These are phyloP conservation scores for Patella vulgata DNA, from an alignment of 1,140 invertebrate species.

Conservation along the genomic window DNA sequence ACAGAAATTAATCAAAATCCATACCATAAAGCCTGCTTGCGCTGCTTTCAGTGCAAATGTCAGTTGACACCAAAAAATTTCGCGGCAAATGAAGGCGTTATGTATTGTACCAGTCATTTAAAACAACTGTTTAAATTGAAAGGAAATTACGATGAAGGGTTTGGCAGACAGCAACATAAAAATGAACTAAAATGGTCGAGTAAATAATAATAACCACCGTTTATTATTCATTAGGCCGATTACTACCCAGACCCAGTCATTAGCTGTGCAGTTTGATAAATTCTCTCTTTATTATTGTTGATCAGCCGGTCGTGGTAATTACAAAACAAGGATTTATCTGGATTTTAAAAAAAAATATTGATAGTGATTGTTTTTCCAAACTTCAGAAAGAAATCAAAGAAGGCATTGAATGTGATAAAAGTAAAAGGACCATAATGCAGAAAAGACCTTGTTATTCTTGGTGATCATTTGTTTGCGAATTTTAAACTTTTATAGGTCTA, in stretches of 20 bases:
- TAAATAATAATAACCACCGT: too few relatives aligned
- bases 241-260: too few relatives aligned
- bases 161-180: constrained; percentile 70
- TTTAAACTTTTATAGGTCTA: too few relatives aligned
- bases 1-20: constrained; percentile 79
- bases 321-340: too few relatives aligned
- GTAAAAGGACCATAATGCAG: too few relatives aligned
- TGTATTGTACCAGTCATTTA: constrained; percentile 84
- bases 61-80: constrained; percentile 83
- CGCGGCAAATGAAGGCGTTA: constrained; percentile 78
- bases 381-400: too few relatives aligned
- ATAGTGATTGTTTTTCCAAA: too few relatives aligned
- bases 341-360: too few relatives aligned
- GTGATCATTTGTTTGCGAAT: too few relatives aligned
- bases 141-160: constrained; percentile 86
- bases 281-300: background rate
- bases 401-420: too few relatives aligned
- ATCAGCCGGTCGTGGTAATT: background rate
- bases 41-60: constrained; percentile 81
- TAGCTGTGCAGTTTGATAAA: background rate
- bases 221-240: too few relatives aligned
- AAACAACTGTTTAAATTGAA: constrained; percentile 85
- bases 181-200: constrained; percentile 18
- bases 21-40: constrained; percentile 83
- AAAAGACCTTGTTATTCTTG: too few relatives aligned